A percentile compares a stretch with the other conserved stretches of the same genome.
These are phyloP conservation scores for Danaus chrysippus DNA, from an alignment of 2,888 invertebrate genomes.

Conservation along the genomic window DNA sequence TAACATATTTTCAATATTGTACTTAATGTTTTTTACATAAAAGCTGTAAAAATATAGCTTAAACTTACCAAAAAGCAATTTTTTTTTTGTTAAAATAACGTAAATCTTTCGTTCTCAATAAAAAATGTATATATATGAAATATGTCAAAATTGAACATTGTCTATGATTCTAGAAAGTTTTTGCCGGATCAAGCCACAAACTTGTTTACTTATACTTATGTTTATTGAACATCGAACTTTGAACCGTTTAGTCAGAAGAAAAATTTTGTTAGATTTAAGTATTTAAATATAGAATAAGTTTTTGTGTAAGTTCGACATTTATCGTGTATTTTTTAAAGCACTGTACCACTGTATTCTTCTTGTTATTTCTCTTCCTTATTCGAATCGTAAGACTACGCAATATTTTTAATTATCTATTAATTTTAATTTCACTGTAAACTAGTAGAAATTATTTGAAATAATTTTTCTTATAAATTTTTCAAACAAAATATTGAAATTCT, in stretches of 20 bases:
- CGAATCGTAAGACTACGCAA: neutral
- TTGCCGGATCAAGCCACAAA: neutral
- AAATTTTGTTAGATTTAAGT: constrained; percentile 69
- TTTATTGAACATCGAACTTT: constrained; percentile 66
- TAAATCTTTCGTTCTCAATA: too few relatives aligned
- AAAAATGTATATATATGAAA: too few relatives aligned
- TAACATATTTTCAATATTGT: constrained; percentile 71
- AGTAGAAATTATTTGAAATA: constrained; percentile 22
- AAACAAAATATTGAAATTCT: constrained; percentile 15
- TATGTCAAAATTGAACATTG: too few relatives aligned
- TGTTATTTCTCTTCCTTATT: neutral
- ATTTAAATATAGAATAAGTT: constrained; percentile 60
- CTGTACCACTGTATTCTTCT: constrained; percentile 6
- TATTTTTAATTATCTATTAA: neutral
- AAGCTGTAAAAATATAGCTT: constrained; percentile 6
- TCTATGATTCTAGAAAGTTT: too few relatives aligned
- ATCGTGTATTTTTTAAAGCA: constrained; percentile 15
- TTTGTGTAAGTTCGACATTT: constrained; percentile 37
- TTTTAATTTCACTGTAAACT: constrained; percentile 5
- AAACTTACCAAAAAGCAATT: constrained; percentile 13
- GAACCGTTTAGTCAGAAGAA: constrained; percentile 65
- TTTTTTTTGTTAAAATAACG: constrained; percentile 12
- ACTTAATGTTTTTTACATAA: constrained; percentile 50
- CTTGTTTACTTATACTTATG: constrained; percentile 8
- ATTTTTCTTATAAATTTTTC: constrained; percentile 28